Percentiles rank a stretch among this genome's conserved stretches.
Conservation (phyloP, 2,113 vertebrate genomes). For the Hippopotamus amphibius region DNA sequence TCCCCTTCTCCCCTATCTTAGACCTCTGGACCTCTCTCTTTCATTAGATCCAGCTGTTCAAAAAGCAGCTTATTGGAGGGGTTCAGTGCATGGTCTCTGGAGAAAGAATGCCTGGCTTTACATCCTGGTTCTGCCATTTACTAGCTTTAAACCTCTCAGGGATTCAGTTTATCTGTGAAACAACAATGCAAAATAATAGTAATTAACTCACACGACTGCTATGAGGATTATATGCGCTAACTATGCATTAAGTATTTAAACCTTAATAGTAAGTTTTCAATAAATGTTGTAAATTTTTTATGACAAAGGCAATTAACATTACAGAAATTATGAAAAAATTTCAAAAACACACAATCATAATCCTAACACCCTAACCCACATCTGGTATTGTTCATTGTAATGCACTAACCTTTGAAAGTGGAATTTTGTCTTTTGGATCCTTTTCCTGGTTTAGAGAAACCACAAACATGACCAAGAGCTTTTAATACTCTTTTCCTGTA, state of each 20-base stretch:
- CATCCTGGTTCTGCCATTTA: background rate
- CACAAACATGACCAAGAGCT: background rate
- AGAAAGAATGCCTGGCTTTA: background rate
- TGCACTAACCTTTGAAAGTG: background rate
- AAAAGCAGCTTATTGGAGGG: background rate
- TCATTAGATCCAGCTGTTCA: background rate
- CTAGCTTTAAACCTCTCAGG: background rate
- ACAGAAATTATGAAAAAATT: background rate
- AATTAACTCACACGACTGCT: background rate
- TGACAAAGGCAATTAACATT: background rate
- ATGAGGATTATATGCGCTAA: background rate
- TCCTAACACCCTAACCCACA: background rate
- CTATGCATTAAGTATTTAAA: background rate
- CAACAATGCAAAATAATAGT: background rate
- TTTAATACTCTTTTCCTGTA: background rate
- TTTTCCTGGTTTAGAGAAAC: background rate
- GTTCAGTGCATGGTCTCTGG: background rate
- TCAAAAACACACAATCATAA: background rate
- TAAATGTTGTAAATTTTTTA: background rate
- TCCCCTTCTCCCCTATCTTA: background rate
- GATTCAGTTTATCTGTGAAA: background rate
- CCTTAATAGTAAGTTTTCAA: background rate
- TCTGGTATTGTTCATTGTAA: background rate
- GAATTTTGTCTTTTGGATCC: conserved; percentile 18
- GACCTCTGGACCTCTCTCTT: background rate